Base-by-base conservation (phyloP, 2,797 vertebrate species). In the Megalops cyprinoides region DNA sequence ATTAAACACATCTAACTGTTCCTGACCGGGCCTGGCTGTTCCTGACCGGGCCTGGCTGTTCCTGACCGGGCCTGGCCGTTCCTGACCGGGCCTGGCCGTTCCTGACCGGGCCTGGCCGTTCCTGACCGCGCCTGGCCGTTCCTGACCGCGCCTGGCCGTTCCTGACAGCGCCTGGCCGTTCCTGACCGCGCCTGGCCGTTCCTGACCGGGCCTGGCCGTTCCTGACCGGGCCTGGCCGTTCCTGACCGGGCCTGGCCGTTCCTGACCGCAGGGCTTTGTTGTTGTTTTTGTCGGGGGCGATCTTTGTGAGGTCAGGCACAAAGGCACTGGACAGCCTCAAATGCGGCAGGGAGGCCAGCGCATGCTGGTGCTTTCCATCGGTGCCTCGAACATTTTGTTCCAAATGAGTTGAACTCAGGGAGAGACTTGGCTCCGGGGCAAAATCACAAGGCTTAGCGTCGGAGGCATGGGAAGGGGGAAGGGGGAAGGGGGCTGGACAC, bases 351-450 rank as follows among this genome's bases (percentile, higher is more conserved):
- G 82, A 80, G 84, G 87, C 88, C 85, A 89, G 92, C 82, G 91
- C 86, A 78, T 88, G 85, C 89, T 92, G 88, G 88, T 37, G 82
- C 89, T 91, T 91, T 92, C 91, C 88, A 88, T 84, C 85, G 86
- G 87, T 80, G 88, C 92, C 91, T 88, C 87, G 92, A 93, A 95
- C 94, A 94, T 93, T 94, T 93, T 95, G 95, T 96, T 95, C 95
- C 91, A 89, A 91, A 84, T 56, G 79, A 90, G 91, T 87, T 91
- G 90, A 92, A 90, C 91, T 87, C 87, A 83, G 82, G 42, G 74
- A 91, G 87, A 83, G 85, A 88, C 86, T 79, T 76, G 0, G 84
- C 84, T 83, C 81, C n/a, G 0, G 78, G 37, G 78, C 85, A 88
- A 90, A 90, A 90, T 84, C 89, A 89, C 90, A 83, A 89, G 89